A percentile compares a stretch with the other conserved stretches of the same genome.
phyloP scores from a whole-genome alignment of 1,140 invertebrate genomes.

The Brachionus angularis region DNA sequence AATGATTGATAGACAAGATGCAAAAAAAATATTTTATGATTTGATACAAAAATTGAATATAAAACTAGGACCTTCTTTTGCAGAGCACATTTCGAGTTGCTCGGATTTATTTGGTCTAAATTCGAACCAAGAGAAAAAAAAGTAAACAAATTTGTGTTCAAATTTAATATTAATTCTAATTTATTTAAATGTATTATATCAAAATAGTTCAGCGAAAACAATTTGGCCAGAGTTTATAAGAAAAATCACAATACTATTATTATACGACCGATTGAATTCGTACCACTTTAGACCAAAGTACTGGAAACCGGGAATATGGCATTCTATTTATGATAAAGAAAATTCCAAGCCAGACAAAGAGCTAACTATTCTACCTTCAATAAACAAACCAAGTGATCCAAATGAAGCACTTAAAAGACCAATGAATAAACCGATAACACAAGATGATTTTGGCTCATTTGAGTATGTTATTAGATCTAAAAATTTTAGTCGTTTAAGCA shows the following conservation, averaged over 20 bases:
- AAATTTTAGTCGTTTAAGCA: background rate
- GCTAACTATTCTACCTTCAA: background rate
- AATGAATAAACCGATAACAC: background rate
- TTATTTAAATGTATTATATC: background rate
- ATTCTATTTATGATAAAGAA: background rate
- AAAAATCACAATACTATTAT: slow-evolving; percentile 18
- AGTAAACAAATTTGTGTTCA: background rate
- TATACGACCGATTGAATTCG: slow-evolving; percentile 10
- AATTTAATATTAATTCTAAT: background rate
- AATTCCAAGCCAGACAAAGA: background rate
- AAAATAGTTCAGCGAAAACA: slow-evolving; percentile 28
- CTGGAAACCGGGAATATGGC: background rate
- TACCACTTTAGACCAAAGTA: slow-evolving; percentile 1
- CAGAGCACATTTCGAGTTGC: slow-evolving; percentile 15
- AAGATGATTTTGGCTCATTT: slow-evolving; percentile 22
- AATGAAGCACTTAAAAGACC: background rate
- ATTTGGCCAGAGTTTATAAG: slow-evolving; percentile 41
- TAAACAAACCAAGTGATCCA: background rate
- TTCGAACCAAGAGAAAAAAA: background rate
- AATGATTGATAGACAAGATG: slow-evolving; percentile 33
- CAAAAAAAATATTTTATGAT: slow-evolving; percentile 14
- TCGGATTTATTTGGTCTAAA: slow-evolving; percentile 3
- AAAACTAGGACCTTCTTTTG: slow-evolving; percentile 18
- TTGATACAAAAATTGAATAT: slow-evolving; percentile 18
- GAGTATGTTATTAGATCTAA: slow-evolving; percentile 37